Evolutionary conservation across 35 echinoderm and acorn worm genomes (phyloP).

Genomic region (Apostichopus japonicus): DNA sequence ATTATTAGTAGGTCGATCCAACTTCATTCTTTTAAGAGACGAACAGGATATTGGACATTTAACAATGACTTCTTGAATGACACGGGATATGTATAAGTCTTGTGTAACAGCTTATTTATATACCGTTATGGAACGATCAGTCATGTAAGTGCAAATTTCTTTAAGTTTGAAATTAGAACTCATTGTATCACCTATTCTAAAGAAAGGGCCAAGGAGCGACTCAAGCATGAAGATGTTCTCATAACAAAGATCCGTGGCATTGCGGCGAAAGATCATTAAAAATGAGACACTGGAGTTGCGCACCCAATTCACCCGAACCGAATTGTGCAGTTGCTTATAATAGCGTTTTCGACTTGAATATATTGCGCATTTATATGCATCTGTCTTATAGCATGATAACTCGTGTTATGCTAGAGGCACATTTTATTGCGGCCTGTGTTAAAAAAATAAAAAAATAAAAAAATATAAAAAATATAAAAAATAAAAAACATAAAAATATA

Average conservation of each 20-base stretch:
- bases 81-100: no score
- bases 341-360: no score
- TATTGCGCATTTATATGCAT: no score
- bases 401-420: no score
- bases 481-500: no score
- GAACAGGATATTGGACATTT: slow-evolving; percentile 17
- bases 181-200: background rate
- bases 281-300: background rate
- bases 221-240: background rate
- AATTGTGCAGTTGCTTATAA: no score
- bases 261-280: background rate
- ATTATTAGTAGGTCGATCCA: background rate
- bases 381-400: no score
- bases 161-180: background rate
- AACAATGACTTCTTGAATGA: background rate
- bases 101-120: background rate
- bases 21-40: background rate
- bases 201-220: background rate
- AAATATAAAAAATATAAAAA: no score
- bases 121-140: background rate
- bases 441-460: no score
- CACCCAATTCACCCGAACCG: no score
- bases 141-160: background rate
- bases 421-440: no score
- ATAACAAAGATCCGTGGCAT: background rate